Percentiles rank a stretch among this genome's conserved stretches.
Evolutionary conservation across 2,113 vertebrate species (phyloP).

Genomic region (Mobula birostris): DNA sequence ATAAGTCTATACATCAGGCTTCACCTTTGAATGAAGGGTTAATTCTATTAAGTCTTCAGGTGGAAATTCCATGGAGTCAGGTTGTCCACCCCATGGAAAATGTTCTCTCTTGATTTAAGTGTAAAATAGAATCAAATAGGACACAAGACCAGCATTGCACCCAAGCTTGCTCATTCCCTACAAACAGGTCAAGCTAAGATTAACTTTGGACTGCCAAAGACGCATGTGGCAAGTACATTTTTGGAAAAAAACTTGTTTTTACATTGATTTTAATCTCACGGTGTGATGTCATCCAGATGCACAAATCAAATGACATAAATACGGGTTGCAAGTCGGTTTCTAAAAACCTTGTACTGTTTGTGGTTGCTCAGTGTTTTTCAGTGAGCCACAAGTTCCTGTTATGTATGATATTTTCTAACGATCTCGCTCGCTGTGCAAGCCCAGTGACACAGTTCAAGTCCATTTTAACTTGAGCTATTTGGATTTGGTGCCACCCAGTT

Average conservation of each 20-base stretch:
- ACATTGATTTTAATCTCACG: neutral
- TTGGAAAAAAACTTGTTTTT: slow-evolving; percentile 20
- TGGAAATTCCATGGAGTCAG: neutral
- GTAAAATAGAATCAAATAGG: neutral
- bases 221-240: neutral
- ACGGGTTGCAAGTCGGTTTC: neutral
- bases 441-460: neutral
- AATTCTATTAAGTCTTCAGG: neutral
- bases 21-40: neutral
- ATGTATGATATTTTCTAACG: neutral
- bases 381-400: slow-evolving; percentile 20
- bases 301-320: neutral
- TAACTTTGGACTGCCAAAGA: neutral
- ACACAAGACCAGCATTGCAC: neutral
- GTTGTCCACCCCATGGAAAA: too few species aligned
- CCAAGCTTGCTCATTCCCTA: neutral
- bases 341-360: neutral
- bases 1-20: neutral
- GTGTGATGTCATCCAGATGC: slow-evolving; percentile 7
- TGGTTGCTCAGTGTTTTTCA: slow-evolving; percentile 10
- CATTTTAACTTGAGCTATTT: neutral
- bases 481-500: slow-evolving; percentile 27
- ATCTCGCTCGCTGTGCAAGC: neutral
- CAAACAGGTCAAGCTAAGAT: neutral
- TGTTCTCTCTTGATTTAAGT: neutral